These are phyloP conservation scores for Papilio protenor DNA, from an alignment of 2,888 invertebrate genomes.

Conservation along the genomic window DNA sequence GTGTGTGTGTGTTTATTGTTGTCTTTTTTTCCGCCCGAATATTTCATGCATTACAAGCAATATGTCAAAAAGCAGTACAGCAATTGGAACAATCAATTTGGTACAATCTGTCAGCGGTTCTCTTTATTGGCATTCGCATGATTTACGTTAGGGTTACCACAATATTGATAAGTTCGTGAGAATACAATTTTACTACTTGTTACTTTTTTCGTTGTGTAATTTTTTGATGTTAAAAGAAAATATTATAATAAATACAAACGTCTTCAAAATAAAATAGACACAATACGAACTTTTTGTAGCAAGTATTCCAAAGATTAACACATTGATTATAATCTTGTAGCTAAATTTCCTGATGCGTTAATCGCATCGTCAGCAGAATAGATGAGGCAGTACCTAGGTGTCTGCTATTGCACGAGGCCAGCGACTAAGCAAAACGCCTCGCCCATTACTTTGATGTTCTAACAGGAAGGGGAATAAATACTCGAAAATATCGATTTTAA, in stretches of 20 bases:
- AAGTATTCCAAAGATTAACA: too few relatives aligned
- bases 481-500: slow-evolving; percentile 37
- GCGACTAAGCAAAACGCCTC: slow-evolving; percentile 51
- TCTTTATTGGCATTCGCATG: slow-evolving; percentile 34
- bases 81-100: slow-evolving; percentile 31
- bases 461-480: slow-evolving; percentile 46
- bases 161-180: background rate
- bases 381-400: slow-evolving; percentile 25
- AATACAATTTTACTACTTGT: background rate
- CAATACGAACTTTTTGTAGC: too few relatives aligned
- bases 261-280: too few relatives aligned
- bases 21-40: background rate
- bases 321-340: too few relatives aligned
- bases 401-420: slow-evolving; percentile 45
- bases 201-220: background rate
- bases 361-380: slow-evolving; percentile 8
- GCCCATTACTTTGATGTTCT: slow-evolving; percentile 62
- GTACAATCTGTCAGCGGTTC: slow-evolving; percentile 28
- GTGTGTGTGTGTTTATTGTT: background rate
- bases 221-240: too few relatives aligned
- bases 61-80: slow-evolving; percentile 14
- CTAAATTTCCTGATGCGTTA: too few relatives aligned
- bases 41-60: slow-evolving; percentile 5
- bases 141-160: slow-evolving; percentile 21
- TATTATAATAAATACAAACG: too few relatives aligned